Evolutionary conservation across 2,797 vertebrate genomes (phyloP), one percentile per base, ranked within the genome.

Genomic region (Xenentodon cancila): DNA sequence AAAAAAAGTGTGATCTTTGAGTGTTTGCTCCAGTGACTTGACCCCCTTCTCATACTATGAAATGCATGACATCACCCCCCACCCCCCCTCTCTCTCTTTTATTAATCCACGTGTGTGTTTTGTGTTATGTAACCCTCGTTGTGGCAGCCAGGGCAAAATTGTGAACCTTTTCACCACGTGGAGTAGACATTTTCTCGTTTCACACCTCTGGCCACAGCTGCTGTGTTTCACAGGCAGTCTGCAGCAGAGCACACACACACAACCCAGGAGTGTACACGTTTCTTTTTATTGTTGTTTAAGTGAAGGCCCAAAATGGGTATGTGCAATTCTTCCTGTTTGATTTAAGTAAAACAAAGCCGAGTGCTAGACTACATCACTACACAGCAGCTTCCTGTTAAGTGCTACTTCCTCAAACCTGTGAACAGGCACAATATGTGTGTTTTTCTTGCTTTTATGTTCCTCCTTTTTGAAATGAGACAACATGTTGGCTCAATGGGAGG

Each of bases 1-100:
- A 5, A 40, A 11, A 22, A 59, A 56, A 7, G 51, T 32, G 48
- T 53, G 69, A 58, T 20, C 53, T 52, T 67, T 56, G 58, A 61
- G 48, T 52, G 37, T 73, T 68, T 75, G 60, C 61, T 43, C 43
- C 20, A 64, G 77, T 81, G 82, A 71, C 71, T 74, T 9, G 11
- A 77, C 64, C 27, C 25, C 50, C 17, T 53, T 57, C 30, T 64
- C 27, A 57, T 78, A 81, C 81, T 69, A 73, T 78, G 60, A 81
- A 81, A 77, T 37, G 40, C 20, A 76, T 86, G 87, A 89, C 85
- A 86, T 90, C 87, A 88, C 82, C 42, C 25, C 53, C 3, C 25
- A 49, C 40, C 59, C 43, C 64, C 60, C 45, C 27, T 68, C 52
- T 20, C 66, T 2, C 34, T 53, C 66, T 47, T 22, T 47, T 61